A percentile compares a stretch with the other conserved stretches of the same genome.
Evolutionary conservation across 2,113 vertebrate genomes (phyloP).

Genomic region (Cynoglossus semilaevis): DNA sequence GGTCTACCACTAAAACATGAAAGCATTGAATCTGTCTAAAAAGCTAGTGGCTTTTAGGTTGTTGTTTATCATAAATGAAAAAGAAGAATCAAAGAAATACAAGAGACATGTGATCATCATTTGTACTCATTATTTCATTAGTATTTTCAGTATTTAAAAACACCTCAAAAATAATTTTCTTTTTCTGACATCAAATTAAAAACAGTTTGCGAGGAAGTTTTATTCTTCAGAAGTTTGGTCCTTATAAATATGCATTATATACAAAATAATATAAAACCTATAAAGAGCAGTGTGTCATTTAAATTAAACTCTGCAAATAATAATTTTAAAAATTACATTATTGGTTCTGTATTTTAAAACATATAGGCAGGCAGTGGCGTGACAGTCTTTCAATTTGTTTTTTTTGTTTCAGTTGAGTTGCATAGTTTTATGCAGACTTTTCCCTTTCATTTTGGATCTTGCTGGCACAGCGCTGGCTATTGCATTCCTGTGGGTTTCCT

Average conservation of each 20-base stretch:
- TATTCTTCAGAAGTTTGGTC: constrained; percentile 93
- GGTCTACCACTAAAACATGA: constrained; percentile 13
- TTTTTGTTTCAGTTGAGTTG: constrained; percentile 58
- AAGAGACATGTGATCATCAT: constrained; percentile 38
- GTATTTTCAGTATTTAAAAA: constrained; percentile 78
- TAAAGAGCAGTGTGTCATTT: constrained; percentile 99
- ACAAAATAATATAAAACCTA: constrained; percentile 99
- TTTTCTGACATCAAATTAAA: constrained; percentile 82
- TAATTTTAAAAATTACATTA: constrained; percentile 81
- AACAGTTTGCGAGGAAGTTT: constrained; percentile 80
- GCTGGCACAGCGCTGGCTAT: constrained; percentile 66
- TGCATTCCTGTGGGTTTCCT: constrained; percentile 50
- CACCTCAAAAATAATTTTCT: constrained; percentile 74
- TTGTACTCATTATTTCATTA: too few species aligned
- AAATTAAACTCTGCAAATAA: constrained; percentile 96
- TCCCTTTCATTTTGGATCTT: constrained; percentile 61
- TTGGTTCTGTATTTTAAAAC: constrained; percentile 76
- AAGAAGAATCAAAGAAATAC: constrained; percentile 41
- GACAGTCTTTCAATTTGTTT: constrained; percentile 63
- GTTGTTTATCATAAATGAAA: too few species aligned
- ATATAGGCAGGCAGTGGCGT: constrained; percentile 78
- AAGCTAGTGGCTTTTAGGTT: constrained; percentile 14
- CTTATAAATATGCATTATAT: constrained; percentile 99
- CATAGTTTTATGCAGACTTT: constrained; percentile 65
- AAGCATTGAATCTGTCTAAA: constrained; percentile 6